A percentile compares a stretch with the other conserved stretches of the same genome.
These are phyloP conservation scores for Rhagophthalmus giganteus DNA, from an alignment of 2,888 invertebrate genomes.

Conservation along the genomic window DNA sequence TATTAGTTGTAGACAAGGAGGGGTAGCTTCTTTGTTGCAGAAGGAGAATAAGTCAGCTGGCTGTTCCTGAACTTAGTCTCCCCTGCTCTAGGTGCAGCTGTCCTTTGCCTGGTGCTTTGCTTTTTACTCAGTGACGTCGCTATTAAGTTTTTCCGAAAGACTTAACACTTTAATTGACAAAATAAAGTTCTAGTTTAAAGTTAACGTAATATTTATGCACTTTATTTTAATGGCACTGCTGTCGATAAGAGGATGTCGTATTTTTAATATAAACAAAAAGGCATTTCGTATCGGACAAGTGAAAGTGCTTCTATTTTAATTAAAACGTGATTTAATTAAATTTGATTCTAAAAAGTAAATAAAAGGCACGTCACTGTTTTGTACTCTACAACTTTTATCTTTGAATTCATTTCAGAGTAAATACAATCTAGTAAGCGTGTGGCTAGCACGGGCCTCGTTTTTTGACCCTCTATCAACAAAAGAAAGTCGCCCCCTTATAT, in stretches of 20 bases:
- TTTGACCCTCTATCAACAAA: slow-evolving; percentile 53
- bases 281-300: no score
- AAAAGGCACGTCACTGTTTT: slow-evolving; percentile 44
- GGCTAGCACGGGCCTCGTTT: slow-evolving; percentile 55
- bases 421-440: slow-evolving; percentile 54
- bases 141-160: slow-evolving; percentile 7
- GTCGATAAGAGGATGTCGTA: no score
- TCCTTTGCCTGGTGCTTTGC: slow-evolving; percentile 25
- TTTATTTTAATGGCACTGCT: no score
- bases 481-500: slow-evolving; percentile 50
- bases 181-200: no score
- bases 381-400: slow-evolving; percentile 48
- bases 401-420: slow-evolving; percentile 45
- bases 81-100: slow-evolving; percentile 42
- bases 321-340: no score
- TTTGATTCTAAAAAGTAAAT: slow-evolving; percentile 1
- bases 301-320: no score
- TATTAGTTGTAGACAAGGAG: slow-evolving; percentile 43
- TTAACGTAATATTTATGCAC: no score
- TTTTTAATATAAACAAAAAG: no score
- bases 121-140: slow-evolving; percentile 24
- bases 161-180: no score
- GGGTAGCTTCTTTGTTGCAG: slow-evolving; percentile 53
- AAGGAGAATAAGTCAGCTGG: slow-evolving; percentile 56
- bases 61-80: slow-evolving; percentile 39